These are phyloP conservation scores for Cerastoderma edule DNA, from an alignment of 2,888 invertebrate species.

Conservation along the genomic window DNA sequence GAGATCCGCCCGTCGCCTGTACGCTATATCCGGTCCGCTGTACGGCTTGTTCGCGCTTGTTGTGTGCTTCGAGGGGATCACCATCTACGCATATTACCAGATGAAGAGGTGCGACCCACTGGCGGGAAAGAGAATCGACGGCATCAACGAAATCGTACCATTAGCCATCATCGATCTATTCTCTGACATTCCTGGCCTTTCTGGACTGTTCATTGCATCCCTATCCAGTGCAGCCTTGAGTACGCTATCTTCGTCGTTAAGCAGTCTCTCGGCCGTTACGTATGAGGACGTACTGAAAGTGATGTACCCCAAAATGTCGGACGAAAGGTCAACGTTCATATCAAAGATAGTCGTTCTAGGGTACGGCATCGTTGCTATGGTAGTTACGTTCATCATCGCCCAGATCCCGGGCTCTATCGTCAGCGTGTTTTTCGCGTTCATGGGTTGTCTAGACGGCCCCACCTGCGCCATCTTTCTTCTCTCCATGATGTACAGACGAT, in stretches of 20 bases:
- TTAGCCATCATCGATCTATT: slow-evolving; percentile 38
- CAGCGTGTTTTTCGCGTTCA: slow-evolving; percentile 22
- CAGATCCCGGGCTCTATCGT: slow-evolving; percentile 28
- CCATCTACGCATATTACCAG: slow-evolving; percentile 39
- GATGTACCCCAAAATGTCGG: slow-evolving; percentile 22
- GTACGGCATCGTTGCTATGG: slow-evolving; percentile 37
- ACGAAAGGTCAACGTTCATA: slow-evolving; percentile 25
- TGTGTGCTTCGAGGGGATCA: slow-evolving; percentile 26
- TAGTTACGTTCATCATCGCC: slow-evolving; percentile 23
- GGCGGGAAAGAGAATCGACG: slow-evolving; percentile 22
- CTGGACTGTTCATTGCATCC: slow-evolving; percentile 44
- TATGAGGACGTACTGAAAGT: slow-evolving; percentile 38
- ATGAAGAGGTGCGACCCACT: slow-evolving; percentile 42
- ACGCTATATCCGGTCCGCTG: slow-evolving; percentile 28
- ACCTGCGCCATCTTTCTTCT: slow-evolving; percentile 34
- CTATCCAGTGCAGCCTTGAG: slow-evolving; percentile 46
- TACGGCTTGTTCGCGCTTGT: slow-evolving; percentile 13
- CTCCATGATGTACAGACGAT: slow-evolving; percentile 29
- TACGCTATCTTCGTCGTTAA: slow-evolving; percentile 40
- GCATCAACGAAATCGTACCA: slow-evolving; percentile 40
- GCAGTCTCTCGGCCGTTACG: slow-evolving; percentile 32
- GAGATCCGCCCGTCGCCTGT: slow-evolving; percentile 19
- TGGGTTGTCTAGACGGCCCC: slow-evolving; percentile 44
- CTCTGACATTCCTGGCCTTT: slow-evolving; percentile 26
- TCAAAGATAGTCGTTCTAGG: slow-evolving; percentile 37